These are phyloP conservation scores for Caenorhabditis uteleia DNA, from an alignment of 2,888 invertebrate genomes.

Conservation along the genomic window DNA sequence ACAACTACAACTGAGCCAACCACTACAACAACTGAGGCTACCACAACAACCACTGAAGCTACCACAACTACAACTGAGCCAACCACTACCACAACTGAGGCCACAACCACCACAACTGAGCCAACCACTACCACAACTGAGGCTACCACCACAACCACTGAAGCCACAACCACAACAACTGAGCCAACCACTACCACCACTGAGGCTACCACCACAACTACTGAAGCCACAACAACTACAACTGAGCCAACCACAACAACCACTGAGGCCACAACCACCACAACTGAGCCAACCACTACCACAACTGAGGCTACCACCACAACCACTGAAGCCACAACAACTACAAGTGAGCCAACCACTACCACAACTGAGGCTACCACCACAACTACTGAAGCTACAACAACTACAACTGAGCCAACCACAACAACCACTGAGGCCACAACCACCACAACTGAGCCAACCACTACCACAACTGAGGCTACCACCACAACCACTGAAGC, in stretches of 20 bases:
- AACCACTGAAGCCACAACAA: constrained; percentile 4
- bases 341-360: background rate
- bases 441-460: constrained; percentile 10
- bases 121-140: constrained; percentile 8
- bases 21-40: constrained; percentile 2
- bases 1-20: constrained; percentile 3
- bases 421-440: background rate
- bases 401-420: constrained; percentile 10
- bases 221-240: constrained; percentile 8
- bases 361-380: constrained; percentile 10
- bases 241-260: constrained; percentile 1
- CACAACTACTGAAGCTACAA: constrained; percentile 10
- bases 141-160: constrained; percentile 5
- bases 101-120: constrained; percentile 7
- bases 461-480: background rate
- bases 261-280: constrained; percentile 3
- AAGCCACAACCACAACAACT: constrained; percentile 8
- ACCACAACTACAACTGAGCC: background rate
- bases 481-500: constrained; percentile 8
- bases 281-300: constrained; percentile 9
- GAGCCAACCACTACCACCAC: constrained; percentile 15
- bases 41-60: background rate
- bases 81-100: constrained; percentile 4
- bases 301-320: constrained; percentile 7
- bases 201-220: constrained; percentile 7